These are phyloP conservation scores for Ardeotis arabs DNA, from an alignment of 2,113 vertebrate species.

Conservation along the genomic window DNA sequence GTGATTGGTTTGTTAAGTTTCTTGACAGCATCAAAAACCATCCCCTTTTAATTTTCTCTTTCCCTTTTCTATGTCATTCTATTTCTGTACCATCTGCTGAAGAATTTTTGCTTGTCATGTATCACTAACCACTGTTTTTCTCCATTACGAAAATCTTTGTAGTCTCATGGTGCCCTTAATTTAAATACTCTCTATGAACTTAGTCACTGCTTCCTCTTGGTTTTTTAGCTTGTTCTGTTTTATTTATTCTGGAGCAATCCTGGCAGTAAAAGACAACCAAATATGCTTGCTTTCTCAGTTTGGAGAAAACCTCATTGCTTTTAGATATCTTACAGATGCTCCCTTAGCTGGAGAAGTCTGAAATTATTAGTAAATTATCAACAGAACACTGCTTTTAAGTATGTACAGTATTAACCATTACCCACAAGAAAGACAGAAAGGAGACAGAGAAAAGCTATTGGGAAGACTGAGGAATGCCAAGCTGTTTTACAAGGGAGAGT, in stretches of 20 bases:
- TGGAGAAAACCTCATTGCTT: conserved; percentile 23
- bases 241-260: conserved; percentile 51
- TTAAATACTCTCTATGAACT: conserved; percentile 41
- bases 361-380: conserved; percentile 56
- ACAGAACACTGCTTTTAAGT: conserved; percentile 3
- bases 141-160: conserved; percentile 6
- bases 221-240: conserved; percentile 33
- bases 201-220: conserved; percentile 27
- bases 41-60: conserved; percentile 10
- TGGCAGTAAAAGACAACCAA: conserved; percentile 39
- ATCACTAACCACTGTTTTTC: conserved; percentile 41
- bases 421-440: conserved; percentile 28
- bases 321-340: conserved; percentile 49
- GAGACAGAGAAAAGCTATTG: neutral
- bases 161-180: conserved; percentile 28
- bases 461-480: conserved; percentile 1
- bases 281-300: conserved; percentile 22
- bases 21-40: conserved; percentile 14
- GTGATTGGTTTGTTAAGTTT: conserved; percentile 49
- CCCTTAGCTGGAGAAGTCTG: conserved; percentile 23
- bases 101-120: conserved; percentile 28
- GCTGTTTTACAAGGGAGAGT: neutral
- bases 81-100: conserved; percentile 40
- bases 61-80: neutral
- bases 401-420: conserved; percentile 19